Percentiles rank a stretch among this genome's conserved stretches.
Evolutionary conservation across 2,888 invertebrate species (phyloP).

Genomic region (Xestoiulus laeticollis): DNA sequence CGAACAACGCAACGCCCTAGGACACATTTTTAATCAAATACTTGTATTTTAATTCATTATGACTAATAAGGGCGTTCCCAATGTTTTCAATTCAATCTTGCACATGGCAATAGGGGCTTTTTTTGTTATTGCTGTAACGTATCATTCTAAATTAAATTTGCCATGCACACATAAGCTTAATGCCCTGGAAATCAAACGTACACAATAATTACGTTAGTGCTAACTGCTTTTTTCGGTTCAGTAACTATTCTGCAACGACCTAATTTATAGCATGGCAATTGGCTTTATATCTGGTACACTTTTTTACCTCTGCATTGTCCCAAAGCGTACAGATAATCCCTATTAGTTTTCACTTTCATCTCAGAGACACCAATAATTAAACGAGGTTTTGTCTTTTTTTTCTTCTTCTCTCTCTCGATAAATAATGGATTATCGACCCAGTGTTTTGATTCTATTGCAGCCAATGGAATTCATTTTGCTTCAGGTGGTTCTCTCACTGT

Average conservation of each 20-base stretch:
- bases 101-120: no score
- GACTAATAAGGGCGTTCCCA: no score
- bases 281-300: background rate
- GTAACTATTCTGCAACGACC: conserved; percentile 1
- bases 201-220: no score
- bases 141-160: no score
- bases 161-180: no score
- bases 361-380: background rate
- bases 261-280: background rate
- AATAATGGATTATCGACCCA: conserved; percentile 22
- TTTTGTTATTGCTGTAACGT: no score
- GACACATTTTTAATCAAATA: no score
- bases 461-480: conserved; percentile 12
- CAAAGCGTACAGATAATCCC: background rate
- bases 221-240: background rate
- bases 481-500: conserved; percentile 19
- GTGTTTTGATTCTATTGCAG: background rate
- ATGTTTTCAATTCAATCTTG: no score
- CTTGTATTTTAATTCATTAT: no score
- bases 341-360: background rate
- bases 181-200: no score
- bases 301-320: background rate
- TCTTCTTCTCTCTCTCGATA: background rate
- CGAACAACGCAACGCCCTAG: background rate
- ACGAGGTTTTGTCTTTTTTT: background rate